Conservation (phyloP, 2,888 invertebrate genomes). For the Trachelus stipa region DNA sequence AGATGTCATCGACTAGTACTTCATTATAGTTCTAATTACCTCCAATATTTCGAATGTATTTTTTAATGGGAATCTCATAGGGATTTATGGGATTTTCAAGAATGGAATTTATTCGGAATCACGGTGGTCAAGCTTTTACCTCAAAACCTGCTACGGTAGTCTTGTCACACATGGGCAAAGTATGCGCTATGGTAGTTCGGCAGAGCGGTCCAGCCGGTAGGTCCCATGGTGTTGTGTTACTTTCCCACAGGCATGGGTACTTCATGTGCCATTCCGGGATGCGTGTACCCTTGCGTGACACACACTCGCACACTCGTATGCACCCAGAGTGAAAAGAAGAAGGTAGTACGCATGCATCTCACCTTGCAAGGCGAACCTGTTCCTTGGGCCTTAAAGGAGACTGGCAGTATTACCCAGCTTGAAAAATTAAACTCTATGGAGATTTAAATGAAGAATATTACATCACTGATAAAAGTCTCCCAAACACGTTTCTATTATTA, state of each 20-base stretch:
- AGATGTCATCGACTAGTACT: not conserved
- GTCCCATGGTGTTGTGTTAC: constrained; percentile 62
- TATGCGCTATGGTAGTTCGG: constrained; percentile 52
- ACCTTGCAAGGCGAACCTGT: constrained; percentile 63
- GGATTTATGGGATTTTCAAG: not conserved
- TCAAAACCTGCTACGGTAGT: constrained; percentile 5
- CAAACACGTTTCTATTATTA: not conserved
- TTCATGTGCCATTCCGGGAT: constrained; percentile 37
- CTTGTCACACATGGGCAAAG: not conserved
- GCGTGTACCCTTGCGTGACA: constrained; percentile 2
- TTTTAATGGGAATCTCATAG: not conserved
- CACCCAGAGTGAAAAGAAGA: constrained; percentile 22
- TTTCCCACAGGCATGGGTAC: constrained; percentile 54
- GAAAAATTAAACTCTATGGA: not conserved
- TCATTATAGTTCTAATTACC: not conserved
- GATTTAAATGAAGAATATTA: not conserved
- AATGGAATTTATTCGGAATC: constrained; percentile 35
- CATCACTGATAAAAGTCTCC: not conserved
- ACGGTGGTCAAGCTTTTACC: constrained; percentile 48
- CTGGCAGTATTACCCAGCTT: constrained; percentile 39
- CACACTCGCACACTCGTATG: not conserved
- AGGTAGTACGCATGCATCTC: constrained; percentile 47
- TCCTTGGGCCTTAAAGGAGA: constrained; percentile 39
- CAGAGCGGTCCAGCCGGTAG: constrained; percentile 50
- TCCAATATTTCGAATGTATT: not conserved